Conservation (phyloP, 2,113 vertebrate genomes). For the Capricornis sumatraensis region DNA sequence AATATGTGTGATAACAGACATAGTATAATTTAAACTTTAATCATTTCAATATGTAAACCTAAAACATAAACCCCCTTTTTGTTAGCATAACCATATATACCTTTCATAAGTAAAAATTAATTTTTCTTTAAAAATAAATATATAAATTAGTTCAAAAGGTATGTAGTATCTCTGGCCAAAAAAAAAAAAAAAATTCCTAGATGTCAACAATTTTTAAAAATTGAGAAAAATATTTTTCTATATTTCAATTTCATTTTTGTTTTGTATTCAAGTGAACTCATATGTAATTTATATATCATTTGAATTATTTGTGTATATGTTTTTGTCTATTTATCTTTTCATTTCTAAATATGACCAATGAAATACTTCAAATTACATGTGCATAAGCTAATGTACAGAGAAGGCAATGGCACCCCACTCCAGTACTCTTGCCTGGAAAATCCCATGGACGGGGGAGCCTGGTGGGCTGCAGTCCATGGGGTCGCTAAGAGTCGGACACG, state of each 20-base stretch:
- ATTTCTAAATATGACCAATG: neutral
- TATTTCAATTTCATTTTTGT: neutral
- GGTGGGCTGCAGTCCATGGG: too few relatives aligned
- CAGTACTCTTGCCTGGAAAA: too few relatives aligned
- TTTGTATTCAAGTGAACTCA: neutral
- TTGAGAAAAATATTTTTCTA: neutral
- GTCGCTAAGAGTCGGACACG: too few relatives aligned
- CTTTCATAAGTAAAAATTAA: neutral
- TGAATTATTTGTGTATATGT: neutral
- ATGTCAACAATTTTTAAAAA: neutral
- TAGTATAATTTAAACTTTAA: neutral
- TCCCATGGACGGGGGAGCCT: too few relatives aligned
- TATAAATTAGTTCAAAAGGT: neutral
- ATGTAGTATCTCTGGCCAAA: neutral
- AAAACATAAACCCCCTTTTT: neutral
- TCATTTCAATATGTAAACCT: neutral
- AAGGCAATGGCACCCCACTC: too few relatives aligned
- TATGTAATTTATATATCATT: neutral
- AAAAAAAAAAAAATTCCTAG: neutral
- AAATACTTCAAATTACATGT: neutral
- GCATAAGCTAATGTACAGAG: neutral
- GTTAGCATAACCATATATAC: neutral
- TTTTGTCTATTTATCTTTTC: neutral
- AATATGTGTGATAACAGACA: neutral
- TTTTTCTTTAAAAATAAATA: neutral